phyloP scores from a whole-genome alignment of 2,888 invertebrate genomes.

The Himalopsyche japonica region DNA sequence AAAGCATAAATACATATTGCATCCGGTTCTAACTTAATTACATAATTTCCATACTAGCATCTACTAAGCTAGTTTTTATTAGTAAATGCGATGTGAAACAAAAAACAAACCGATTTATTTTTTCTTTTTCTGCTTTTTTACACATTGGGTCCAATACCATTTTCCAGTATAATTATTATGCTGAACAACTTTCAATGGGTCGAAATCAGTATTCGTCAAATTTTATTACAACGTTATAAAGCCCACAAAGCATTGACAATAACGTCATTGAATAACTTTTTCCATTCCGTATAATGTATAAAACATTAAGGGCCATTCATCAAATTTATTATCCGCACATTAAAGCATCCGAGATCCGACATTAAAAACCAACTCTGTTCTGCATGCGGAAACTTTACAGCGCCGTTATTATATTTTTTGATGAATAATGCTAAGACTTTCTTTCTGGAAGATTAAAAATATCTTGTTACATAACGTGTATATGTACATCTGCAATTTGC shows the following conservation, averaged over 20 bases:
- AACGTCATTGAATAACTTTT: constrained; percentile 35
- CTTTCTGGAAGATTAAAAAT: constrained; percentile 34
- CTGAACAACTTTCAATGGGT: background rate
- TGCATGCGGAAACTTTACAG: constrained; percentile 36
- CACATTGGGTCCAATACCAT: background rate
- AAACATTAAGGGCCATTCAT: constrained; percentile 39
- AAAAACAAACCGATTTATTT: too few species aligned
- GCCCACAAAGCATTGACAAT: constrained; percentile 27
- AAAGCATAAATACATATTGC: too few species aligned
- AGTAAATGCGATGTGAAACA: too few species aligned
- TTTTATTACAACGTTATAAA: background rate
- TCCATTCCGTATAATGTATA: constrained; percentile 37
- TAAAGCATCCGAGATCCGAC: constrained; percentile 39
- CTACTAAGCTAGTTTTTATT: too few species aligned
- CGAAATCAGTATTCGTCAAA: background rate
- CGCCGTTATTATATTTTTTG: constrained; percentile 36
- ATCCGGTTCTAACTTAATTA: too few species aligned
- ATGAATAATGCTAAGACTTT: constrained; percentile 34
- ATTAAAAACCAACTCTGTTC: constrained; percentile 35
- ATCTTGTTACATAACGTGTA: constrained; percentile 2
- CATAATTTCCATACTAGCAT: too few species aligned
- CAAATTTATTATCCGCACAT: constrained; percentile 40
- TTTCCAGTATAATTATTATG: background rate
- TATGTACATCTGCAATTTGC: background rate
- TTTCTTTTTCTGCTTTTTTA: too few species aligned